Percentiles rank a stretch among this genome's conserved stretches.
These are phyloP conservation scores for Antheraea yamamai DNA, from an alignment of 2,888 invertebrate genomes.

Conservation along the genomic window DNA sequence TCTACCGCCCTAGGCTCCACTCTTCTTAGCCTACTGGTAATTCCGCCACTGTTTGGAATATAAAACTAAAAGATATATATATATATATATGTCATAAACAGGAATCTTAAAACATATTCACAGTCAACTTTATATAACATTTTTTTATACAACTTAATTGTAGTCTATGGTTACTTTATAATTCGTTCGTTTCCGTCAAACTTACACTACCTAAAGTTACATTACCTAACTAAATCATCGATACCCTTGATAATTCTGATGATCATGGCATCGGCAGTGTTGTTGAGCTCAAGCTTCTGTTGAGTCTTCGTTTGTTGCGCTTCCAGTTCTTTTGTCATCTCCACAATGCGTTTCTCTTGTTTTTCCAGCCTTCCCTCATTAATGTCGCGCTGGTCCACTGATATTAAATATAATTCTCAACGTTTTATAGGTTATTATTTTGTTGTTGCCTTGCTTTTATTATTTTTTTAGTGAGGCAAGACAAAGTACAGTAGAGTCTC, in stretches of 20 bases:
- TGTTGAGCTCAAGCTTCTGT: slow-evolving; percentile 44
- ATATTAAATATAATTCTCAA: neutral
- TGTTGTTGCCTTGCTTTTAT: neutral
- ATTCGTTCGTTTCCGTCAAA: too few relatives aligned
- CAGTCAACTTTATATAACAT: too few relatives aligned
- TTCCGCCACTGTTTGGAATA: too few relatives aligned
- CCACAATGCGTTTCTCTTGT: slow-evolving; percentile 50
- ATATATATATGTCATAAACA: too few relatives aligned
- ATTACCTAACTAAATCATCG: slow-evolving; percentile 63
- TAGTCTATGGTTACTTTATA: too few relatives aligned
- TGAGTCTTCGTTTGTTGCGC: slow-evolving; percentile 40
- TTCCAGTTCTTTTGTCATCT: slow-evolving; percentile 41
- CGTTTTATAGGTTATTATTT: neutral
- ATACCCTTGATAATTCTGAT: slow-evolving; percentile 60
- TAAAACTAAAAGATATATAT: too few relatives aligned
- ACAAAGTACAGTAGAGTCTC: too few relatives aligned
- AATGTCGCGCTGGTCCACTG: slow-evolving; percentile 70
- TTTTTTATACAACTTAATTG: too few relatives aligned
- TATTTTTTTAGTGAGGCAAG: neutral
- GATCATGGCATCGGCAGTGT: slow-evolving; percentile 50
- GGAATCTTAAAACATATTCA: too few relatives aligned
- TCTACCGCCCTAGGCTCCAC: too few relatives aligned
- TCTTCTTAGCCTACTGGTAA: too few relatives aligned
- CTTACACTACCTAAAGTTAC: too few relatives aligned
- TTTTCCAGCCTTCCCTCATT: slow-evolving; percentile 64